phyloP scores from a whole-genome alignment of 2,797 vertebrate genomes.

The Xerus rutilus region DNA sequence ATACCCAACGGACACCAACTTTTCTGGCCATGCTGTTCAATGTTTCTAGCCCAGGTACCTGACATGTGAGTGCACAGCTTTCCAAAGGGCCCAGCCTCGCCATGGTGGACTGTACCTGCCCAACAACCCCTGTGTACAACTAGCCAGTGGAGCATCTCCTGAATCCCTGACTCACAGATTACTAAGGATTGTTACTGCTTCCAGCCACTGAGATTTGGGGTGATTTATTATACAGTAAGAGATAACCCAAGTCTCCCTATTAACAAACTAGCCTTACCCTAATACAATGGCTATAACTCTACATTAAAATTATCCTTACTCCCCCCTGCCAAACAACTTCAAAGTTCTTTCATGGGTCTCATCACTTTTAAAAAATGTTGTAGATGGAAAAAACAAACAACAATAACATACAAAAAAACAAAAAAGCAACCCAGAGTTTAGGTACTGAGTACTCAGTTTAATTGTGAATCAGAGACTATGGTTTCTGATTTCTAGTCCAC shows the following conservation, averaged over 20 bases:
- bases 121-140: background rate
- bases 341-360: background rate
- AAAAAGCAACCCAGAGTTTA: background rate
- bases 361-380: background rate
- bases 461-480: background rate
- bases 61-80: background rate
- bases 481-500: constrained; percentile 25
- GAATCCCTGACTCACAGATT: background rate
- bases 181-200: background rate
- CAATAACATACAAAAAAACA: no score
- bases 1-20: background rate
- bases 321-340: background rate
- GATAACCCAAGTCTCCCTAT: background rate
- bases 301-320: background rate
- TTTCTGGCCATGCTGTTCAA: background rate
- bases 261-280: background rate
- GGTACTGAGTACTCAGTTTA: background rate
- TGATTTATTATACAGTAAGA: background rate
- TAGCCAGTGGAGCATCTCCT: background rate
- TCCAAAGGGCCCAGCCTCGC: no score
- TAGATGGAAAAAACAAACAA: background rate
- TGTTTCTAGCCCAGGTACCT: background rate
- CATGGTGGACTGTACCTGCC: background rate
- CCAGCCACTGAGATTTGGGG: background rate
- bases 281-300: background rate